These are phyloP conservation scores for Elgaria multicarinata DNA, from an alignment of 2,113 vertebrate genomes.

Conservation along the genomic window DNA sequence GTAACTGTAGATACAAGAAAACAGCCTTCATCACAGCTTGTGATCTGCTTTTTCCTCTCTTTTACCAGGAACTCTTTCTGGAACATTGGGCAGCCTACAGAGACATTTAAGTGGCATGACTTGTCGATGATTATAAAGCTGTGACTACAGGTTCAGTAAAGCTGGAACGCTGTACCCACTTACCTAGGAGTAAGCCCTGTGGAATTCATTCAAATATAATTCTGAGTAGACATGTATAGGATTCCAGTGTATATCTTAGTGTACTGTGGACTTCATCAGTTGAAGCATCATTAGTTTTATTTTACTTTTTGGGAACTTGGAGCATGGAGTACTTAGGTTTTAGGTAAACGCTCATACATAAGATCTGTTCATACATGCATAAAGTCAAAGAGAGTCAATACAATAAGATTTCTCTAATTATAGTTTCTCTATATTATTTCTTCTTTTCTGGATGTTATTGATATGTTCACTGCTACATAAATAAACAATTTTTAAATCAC, in stretches of 20 bases:
- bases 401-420: background rate
- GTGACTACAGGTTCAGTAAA: background rate
- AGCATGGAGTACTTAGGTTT: background rate
- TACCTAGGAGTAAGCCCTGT: background rate
- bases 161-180: background rate
- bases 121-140: background rate
- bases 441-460: background rate
- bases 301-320: background rate
- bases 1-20: background rate
- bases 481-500: background rate
- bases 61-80: constrained; percentile 5
- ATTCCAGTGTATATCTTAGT: background rate
- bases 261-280: background rate
- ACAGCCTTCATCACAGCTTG: constrained; percentile 8
- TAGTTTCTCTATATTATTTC: too few relatives aligned
- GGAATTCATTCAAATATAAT: background rate
- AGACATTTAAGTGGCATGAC: constrained; percentile 2
- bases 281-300: background rate
- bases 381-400: constrained; percentile 4
- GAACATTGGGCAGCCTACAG: background rate
- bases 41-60: background rate
- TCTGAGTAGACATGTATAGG: background rate
- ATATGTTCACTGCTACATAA: background rate
- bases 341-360: background rate
- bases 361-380: background rate